These are phyloP conservation scores for Tetramorium parvispinum DNA, from an alignment of 1,140 invertebrate species.

Conservation along the genomic window DNA sequence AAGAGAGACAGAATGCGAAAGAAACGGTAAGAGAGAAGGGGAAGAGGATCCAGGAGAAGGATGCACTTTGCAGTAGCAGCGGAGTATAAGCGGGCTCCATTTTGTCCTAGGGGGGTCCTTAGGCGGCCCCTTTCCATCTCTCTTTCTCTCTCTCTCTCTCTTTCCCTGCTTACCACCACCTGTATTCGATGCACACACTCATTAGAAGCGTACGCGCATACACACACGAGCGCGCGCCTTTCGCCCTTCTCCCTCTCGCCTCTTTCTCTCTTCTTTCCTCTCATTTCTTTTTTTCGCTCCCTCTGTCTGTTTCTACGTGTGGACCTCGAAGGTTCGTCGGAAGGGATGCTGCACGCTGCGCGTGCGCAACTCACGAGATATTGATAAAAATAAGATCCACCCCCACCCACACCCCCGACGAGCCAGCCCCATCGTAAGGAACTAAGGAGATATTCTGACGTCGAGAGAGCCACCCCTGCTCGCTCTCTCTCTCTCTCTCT, in stretches of 20 bases:
- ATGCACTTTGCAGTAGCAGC: slow-evolving; percentile 81
- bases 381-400: slow-evolving; percentile 85
- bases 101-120: slow-evolving; percentile 84
- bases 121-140: slow-evolving; percentile 72
- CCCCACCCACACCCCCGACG: slow-evolving; percentile 78
- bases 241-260: background rate
- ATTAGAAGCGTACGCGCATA: slow-evolving; percentile 76
- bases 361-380: slow-evolving; percentile 83
- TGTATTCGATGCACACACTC: slow-evolving; percentile 76
- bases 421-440: slow-evolving; percentile 78
- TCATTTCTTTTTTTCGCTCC: slow-evolving; percentile 51
- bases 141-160: slow-evolving; percentile 28
- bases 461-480: slow-evolving; percentile 80
- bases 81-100: slow-evolving; percentile 84
- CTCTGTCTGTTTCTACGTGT: slow-evolving; percentile 71
- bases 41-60: slow-evolving; percentile 77
- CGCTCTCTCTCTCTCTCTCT: slow-evolving; percentile 43
- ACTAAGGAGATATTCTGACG: slow-evolving; percentile 84
- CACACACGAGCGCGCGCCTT: slow-evolving; percentile 51
- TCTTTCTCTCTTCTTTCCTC: background rate
- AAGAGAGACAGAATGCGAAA: slow-evolving; percentile 13
- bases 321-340: slow-evolving; percentile 76
- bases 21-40: slow-evolving; percentile 42
- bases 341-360: slow-evolving; percentile 83
- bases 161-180: slow-evolving; percentile 67